A percentile compares a stretch with the other conserved stretches of the same genome.
phyloP scores from a whole-genome alignment of 2,888 invertebrate species.

The Alitta virens region DNA sequence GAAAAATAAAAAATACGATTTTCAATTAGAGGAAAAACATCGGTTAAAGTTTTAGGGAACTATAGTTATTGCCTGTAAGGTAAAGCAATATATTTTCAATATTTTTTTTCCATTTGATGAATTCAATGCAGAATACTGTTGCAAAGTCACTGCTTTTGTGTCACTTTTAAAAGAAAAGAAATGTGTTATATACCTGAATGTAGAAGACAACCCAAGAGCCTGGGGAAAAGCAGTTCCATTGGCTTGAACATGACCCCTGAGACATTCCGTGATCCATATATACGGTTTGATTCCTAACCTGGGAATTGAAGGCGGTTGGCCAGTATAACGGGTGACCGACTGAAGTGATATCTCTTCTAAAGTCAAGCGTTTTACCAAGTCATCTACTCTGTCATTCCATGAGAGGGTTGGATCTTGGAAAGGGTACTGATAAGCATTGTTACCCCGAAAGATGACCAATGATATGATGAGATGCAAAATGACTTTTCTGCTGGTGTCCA shows the following conservation, averaged over 20 bases:
- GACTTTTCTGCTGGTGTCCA: too few species aligned
- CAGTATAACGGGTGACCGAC: conserved; percentile 19
- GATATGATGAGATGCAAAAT: too few species aligned
- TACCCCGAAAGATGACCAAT: too few species aligned
- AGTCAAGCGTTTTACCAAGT: conserved; percentile 43
- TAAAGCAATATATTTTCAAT: too few species aligned
- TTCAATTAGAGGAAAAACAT: too few species aligned
- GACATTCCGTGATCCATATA: conserved; percentile 51
- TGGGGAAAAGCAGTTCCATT: conserved; percentile 41
- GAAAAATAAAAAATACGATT: too few species aligned
- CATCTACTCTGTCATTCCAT: conserved; percentile 45
- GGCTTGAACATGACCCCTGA: conserved; percentile 42
- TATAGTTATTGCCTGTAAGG: too few species aligned
- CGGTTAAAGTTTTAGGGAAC: too few species aligned
- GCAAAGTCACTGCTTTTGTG: too few species aligned
- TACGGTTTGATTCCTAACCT: conserved; percentile 47
- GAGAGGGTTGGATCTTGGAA: conserved; percentile 44
- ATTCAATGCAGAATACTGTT: too few species aligned
- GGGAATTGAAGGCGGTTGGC: conserved; percentile 35
- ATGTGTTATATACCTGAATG: conserved; percentile 4
- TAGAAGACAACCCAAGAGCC: conserved; percentile 6
- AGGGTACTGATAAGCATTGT: conserved; percentile 25
- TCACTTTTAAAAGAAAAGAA: neutral
- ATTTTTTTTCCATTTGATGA: too few species aligned
- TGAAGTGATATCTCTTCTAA: conserved; percentile 35